Evolutionary conservation across 2,888 invertebrate species (phyloP), one percentile per base, ranked within the genome.

Genomic region (Neoitamus cyanurus): DNA sequence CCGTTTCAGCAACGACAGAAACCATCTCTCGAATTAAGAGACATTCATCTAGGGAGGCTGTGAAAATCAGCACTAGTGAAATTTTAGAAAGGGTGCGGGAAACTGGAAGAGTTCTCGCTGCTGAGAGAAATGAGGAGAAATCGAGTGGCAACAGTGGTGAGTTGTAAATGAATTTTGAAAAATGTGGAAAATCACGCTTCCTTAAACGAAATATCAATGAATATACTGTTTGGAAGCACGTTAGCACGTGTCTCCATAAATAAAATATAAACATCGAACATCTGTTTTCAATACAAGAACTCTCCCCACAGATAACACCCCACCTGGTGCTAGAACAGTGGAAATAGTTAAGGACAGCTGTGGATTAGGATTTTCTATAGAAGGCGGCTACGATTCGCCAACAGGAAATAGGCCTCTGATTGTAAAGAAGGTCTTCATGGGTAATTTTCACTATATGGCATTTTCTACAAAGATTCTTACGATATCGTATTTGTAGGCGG

Each of bases 341-440:
- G 90, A 90, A 86, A 88, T 90, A 84, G 85, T 89, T 85, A 95
- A 95, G 90, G 96, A 96, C 88, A 97, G 96, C 86, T 95, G 97
- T 87, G 98, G 98, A 4, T 93, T 98, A 84, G 98, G 98, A 80
- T 98, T 98, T 91, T 97, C 98, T 88, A 94, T 98, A 87, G 98
- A 98, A 89, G 98, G 98, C 83, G 98, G 98, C 77, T 95, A 95
- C 87, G 97, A 97, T 90, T 98, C 98, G 30, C 97, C 97, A 5
- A 93, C 94, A 86, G 98, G 98, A 30, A 97, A 98, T 91, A 93
- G 95, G 88, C 97, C 98, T 73, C 93, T 98, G 86, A 94, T 95
- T 83, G 95, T 98, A 88, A 98, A 98, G 92, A 97, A 98, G 92
- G 95, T 98, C 88, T 98, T 98, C 90, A 96, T 96, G 93, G 98